Conservation (phyloP, 30 jellyfish, hydroid and myxozoan genomes). For the Cassiopea andromeda region DNA sequence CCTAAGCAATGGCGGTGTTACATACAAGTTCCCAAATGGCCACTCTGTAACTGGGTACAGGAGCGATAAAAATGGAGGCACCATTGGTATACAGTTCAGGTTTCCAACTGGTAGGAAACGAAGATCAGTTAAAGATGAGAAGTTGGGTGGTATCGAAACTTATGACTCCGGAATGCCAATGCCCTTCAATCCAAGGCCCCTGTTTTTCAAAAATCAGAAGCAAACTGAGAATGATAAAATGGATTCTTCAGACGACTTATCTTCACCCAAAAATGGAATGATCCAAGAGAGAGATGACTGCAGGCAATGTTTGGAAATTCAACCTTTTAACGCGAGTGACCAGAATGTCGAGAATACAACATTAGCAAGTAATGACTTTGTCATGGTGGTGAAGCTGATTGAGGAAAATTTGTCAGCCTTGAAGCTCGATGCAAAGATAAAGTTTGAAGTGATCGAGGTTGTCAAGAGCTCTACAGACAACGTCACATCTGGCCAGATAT, state of each 20-base stretch:
- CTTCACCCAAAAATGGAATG: background rate
- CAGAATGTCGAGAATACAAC: constrained; percentile 31
- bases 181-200: background rate
- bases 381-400: constrained; percentile 60
- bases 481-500: constrained; percentile 49
- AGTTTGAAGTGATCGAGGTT: constrained; percentile 54
- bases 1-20: constrained; percentile 59
- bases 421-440: constrained; percentile 42
- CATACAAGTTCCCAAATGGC: constrained; percentile 47
- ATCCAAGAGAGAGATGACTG: constrained; percentile 20
- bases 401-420: constrained; percentile 53
- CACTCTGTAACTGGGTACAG: constrained; percentile 54
- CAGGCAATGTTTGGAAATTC: constrained; percentile 48
- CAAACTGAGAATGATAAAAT: background rate
- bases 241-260: background rate
- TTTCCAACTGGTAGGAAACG: constrained; percentile 58
- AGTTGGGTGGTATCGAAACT: too few relatives aligned
- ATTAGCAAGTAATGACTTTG: constrained; percentile 48
- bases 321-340: constrained; percentile 36
- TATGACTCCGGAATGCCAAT: background rate
- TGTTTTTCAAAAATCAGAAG: background rate
- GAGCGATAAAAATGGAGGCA: constrained; percentile 28
- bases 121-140: constrained; percentile 20
- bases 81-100: constrained; percentile 33
- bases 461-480: constrained; percentile 46